Evolutionary conservation across 2,888 invertebrate species (phyloP).

Genomic region (Cepaea hortensis): DNA sequence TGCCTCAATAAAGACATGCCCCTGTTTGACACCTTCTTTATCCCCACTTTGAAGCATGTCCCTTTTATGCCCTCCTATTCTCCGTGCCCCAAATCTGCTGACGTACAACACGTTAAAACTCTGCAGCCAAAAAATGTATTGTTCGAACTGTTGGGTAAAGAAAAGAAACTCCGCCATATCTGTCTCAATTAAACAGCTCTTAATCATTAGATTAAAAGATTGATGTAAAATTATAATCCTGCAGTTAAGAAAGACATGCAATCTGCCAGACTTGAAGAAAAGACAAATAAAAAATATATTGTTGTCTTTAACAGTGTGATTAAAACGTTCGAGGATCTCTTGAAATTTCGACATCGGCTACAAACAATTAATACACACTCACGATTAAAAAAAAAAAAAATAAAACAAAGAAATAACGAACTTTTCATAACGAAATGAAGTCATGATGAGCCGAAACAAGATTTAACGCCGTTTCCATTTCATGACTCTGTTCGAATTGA

Average conservation of each 20-base stretch:
- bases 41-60: background rate
- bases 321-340: background rate
- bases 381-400: too few relatives aligned
- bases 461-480: background rate
- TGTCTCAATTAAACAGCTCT: background rate
- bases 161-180: background rate
- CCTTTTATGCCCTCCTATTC: background rate
- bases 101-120: background rate
- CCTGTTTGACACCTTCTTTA: slow-evolving; percentile 9
- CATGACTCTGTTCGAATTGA: too few relatives aligned
- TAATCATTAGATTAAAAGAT: slow-evolving; percentile 4
- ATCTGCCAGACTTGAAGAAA: slow-evolving; percentile 9
- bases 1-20: slow-evolving; percentile 11
- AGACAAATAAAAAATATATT: background rate
- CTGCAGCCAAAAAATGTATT: background rate
- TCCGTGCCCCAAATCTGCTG: background rate
- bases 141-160: background rate
- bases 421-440: background rate
- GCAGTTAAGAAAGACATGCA: background rate
- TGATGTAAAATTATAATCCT: background rate
- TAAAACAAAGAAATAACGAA: background rate
- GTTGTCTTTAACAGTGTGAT: background rate
- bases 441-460: background rate
- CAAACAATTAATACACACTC: background rate
- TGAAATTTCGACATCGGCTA: slow-evolving; percentile 2